These are phyloP conservation scores for Entomyzon cyanotis DNA, from an alignment of 2,113 vertebrate genomes.

Conservation along the genomic window DNA sequence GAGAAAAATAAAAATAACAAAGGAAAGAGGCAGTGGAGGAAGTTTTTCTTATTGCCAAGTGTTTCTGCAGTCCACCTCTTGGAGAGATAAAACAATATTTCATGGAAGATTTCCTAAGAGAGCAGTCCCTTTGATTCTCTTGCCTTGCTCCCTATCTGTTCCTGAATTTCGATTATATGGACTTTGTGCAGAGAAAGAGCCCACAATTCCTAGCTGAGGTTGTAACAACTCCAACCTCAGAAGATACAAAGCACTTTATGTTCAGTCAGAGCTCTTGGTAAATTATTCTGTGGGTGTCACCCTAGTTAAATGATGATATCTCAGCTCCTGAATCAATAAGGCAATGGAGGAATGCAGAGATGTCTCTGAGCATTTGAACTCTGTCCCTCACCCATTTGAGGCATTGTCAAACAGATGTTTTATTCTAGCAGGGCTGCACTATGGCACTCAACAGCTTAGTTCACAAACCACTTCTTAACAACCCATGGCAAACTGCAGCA, in stretches of 20 bases:
- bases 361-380: neutral
- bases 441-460: neutral
- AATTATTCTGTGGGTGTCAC: neutral
- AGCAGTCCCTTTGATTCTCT: neutral
- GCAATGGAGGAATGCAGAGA: neutral
- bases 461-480: neutral
- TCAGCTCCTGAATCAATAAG: neutral
- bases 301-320: neutral
- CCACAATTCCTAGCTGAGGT: neutral
- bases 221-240: neutral
- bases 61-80: neutral
- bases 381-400: neutral
- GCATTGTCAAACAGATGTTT: neutral
- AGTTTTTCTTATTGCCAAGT: neutral
- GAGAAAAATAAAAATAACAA: conserved; percentile 36
- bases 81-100: neutral
- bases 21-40: neutral
- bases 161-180: neutral
- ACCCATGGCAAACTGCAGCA: neutral
- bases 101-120: neutral
- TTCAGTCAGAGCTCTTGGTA: neutral
- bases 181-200: neutral
- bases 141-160: neutral
- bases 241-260: neutral
- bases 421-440: neutral